A percentile compares a stretch with the other conserved stretches of the same genome.
phyloP scores from a whole-genome alignment of 2,797 vertebrate species.

The Avahi laniger region DNA sequence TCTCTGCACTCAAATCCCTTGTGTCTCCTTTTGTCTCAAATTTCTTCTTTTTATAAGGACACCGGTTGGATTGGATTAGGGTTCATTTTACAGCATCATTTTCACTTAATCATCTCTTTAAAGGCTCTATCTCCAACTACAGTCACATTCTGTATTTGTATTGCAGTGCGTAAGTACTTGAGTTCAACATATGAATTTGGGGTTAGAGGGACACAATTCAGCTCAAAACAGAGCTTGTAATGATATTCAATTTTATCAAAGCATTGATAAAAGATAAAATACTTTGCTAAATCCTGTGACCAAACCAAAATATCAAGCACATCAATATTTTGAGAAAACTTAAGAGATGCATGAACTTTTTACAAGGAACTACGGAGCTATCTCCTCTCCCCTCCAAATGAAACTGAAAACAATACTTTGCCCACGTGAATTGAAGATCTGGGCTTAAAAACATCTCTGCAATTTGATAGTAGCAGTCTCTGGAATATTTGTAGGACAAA shows the following conservation, averaged over 20 bases:
- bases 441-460: not conserved
- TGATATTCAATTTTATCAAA: not conserved
- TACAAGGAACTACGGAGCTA: not conserved
- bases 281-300: not conserved
- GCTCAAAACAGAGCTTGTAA: not conserved
- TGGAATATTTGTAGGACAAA: not conserved
- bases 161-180: not conserved
- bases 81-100: not conserved
- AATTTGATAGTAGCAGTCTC: not conserved
- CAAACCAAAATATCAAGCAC: not conserved
- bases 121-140: not conserved
- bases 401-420: constrained; percentile 7
- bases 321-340: not conserved
- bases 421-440: not conserved
- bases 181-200: not conserved
- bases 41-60: not conserved
- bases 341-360: not conserved
- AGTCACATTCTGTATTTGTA: not conserved
- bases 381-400: not conserved
- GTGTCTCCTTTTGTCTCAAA: not conserved
- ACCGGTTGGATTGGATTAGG: not conserved
- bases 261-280: not conserved
- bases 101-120: not conserved
- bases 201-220: not conserved
- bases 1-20: not conserved